These are phyloP conservation scores for Platalea minor DNA, from an alignment of 2,797 vertebrate genomes.

Conservation along the genomic window DNA sequence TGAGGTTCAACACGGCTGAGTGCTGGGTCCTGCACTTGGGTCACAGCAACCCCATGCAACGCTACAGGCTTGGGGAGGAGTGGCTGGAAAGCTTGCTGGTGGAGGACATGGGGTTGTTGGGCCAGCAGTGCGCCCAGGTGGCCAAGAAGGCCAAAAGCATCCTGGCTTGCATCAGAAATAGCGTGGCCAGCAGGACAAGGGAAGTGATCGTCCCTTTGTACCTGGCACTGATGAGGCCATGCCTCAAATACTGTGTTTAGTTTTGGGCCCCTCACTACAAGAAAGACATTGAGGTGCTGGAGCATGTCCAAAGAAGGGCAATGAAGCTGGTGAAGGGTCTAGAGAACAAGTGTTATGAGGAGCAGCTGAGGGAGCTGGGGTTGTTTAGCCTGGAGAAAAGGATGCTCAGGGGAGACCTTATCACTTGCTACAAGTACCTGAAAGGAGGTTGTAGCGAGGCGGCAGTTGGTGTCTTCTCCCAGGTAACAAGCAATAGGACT, in stretches of 20 bases:
- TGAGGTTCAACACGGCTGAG: neutral
- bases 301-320: neutral
- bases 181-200: neutral
- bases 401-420: neutral
- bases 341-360: neutral
- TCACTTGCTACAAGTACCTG: fast-evolving
- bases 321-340: neutral
- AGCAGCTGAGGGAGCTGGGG: neutral
- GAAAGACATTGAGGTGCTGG: neutral
- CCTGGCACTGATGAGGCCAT: no score
- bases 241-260: no score
- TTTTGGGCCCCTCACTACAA: neutral
- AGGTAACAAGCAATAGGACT: neutral
- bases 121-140: neutral
- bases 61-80: neutral
- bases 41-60: neutral
- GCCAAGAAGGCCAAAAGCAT: neutral
- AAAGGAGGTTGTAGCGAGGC: neutral
- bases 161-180: neutral
- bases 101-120: neutral
- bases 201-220: no score
- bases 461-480: neutral
- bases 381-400: neutral
- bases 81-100: neutral
- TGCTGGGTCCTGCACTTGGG: no score